Percentiles rank a stretch among this genome's conserved stretches.
Evolutionary conservation across 2,888 invertebrate genomes (phyloP).

Genomic region (Seladonia tumulorum): DNA sequence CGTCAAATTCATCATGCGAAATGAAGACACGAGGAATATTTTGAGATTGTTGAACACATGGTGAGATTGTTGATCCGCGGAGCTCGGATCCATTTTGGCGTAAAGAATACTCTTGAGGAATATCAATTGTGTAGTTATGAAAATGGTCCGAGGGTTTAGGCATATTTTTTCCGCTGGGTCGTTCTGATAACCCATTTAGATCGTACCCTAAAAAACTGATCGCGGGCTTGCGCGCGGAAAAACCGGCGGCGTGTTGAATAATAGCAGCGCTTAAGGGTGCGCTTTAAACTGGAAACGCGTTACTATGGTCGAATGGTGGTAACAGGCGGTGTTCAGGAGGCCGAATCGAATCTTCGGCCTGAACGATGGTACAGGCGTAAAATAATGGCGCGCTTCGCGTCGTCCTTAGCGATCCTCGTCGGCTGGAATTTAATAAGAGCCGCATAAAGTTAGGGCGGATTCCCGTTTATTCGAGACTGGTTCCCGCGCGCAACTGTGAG

Average conservation of each 20-base stretch:
- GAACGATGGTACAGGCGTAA: conserved; percentile 52
- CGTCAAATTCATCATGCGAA: too few species aligned
- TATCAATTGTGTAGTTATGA: neutral
- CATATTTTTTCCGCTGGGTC: neutral
- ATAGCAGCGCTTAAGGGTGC: conserved; percentile 13
- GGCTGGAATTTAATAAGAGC: conserved; percentile 79
- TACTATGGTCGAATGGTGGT: conserved; percentile 6
- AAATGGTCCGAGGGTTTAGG: neutral
- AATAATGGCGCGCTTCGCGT: conserved; percentile 65
- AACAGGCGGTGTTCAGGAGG: conserved; percentile 28
- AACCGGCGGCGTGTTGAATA: neutral
- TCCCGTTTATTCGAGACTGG: conserved; percentile 71
- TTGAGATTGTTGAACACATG: too few species aligned
- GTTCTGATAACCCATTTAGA: neutral
- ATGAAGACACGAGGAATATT: too few species aligned
- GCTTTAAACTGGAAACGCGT: conserved; percentile 14
- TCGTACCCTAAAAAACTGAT: neutral
- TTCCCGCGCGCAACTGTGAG: conserved; percentile 50
- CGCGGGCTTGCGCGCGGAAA: neutral
- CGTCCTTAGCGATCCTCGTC: conserved; percentile 73
- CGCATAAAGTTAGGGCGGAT: conserved; percentile 73
- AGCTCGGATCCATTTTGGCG: too few species aligned
- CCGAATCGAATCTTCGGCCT: conserved; percentile 55
- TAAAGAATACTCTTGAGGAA: too few species aligned
- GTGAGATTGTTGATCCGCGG: too few species aligned